These are phyloP conservation scores for Serrognathus titanus DNA, from an alignment of 2,888 invertebrate genomes.

Conservation along the genomic window DNA sequence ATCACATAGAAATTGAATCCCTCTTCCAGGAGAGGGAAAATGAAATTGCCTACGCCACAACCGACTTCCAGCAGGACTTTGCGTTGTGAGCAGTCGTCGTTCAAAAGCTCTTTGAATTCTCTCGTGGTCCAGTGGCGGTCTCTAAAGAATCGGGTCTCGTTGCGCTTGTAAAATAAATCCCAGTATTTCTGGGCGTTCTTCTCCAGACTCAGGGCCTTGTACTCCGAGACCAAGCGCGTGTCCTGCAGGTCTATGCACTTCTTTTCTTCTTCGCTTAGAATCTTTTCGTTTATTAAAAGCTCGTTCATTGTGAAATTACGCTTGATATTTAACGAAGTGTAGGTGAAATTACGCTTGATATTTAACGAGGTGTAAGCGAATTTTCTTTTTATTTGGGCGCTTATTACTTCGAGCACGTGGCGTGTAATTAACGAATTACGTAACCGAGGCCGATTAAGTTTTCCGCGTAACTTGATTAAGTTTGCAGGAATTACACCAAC, in stretches of 20 bases:
- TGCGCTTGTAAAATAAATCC: slow-evolving; percentile 96
- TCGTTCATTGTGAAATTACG: neutral
- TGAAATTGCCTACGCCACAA: slow-evolving; percentile 95
- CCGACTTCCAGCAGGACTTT: slow-evolving; percentile 72
- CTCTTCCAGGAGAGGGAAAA: slow-evolving; percentile 86
- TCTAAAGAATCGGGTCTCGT: slow-evolving; percentile 89
- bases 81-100: slow-evolving; percentile 46
- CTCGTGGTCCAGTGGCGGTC: slow-evolving; percentile 95
- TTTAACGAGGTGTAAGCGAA: no score
- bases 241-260: slow-evolving; percentile 66
- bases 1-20: slow-evolving; percentile 69
- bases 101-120: slow-evolving; percentile 82
- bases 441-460: no score
- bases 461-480: no score
- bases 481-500: no score
- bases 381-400: no score
- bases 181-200: slow-evolving; percentile 83
- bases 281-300: slow-evolving; percentile 4
- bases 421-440: no score
- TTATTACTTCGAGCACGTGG: no score
- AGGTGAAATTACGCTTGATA: no score
- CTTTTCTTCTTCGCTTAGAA: slow-evolving; percentile 55
- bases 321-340: neutral
- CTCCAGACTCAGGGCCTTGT: slow-evolving; percentile 76
- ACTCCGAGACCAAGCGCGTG: slow-evolving; percentile 63